These are phyloP conservation scores for Oostethus manadensis DNA, from an alignment of 2,113 vertebrate genomes.

Conservation along the genomic window DNA sequence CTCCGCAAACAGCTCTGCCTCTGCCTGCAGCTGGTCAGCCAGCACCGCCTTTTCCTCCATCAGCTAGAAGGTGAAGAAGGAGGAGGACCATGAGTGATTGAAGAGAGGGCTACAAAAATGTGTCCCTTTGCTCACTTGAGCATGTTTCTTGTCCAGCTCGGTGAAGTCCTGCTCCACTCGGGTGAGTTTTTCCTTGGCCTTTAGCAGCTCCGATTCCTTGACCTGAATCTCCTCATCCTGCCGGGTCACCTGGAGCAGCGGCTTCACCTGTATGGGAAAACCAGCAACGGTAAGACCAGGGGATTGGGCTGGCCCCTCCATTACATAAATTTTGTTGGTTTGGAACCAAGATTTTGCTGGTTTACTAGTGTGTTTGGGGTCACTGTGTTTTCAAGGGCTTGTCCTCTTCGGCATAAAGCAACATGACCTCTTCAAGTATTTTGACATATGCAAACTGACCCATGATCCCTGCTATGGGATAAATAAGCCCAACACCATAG, in stretches of 20 bases:
- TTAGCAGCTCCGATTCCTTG: slow-evolving; percentile 77
- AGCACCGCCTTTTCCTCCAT: slow-evolving; percentile 78
- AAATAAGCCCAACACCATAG: too few relatives aligned
- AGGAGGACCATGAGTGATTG: background rate
- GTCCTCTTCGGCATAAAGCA: too few relatives aligned
- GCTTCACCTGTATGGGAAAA: slow-evolving; percentile 77
- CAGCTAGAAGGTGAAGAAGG: slow-evolving; percentile 54
- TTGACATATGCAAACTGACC: too few relatives aligned
- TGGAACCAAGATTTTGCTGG: too few relatives aligned
- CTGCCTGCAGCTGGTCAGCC: slow-evolving; percentile 82
- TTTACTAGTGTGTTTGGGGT: too few relatives aligned
- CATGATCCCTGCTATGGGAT: too few relatives aligned
- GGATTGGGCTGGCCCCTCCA: too few relatives aligned
- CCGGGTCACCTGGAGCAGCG: slow-evolving; percentile 84
- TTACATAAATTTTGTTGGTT: too few relatives aligned
- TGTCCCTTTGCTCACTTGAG: slow-evolving; percentile 65
- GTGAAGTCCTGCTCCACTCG: slow-evolving; percentile 72
- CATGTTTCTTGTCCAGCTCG: slow-evolving; percentile 77
- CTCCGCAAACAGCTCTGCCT: slow-evolving; percentile 82
- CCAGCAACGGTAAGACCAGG: slow-evolving; percentile 20
- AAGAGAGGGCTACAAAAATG: background rate
- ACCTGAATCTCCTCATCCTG: slow-evolving; percentile 89
- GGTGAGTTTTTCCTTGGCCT: slow-evolving; percentile 78
- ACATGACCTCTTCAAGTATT: too few relatives aligned
- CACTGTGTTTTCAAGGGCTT: too few relatives aligned